Conservation (phyloP, 1,140 invertebrate genomes). For the Hirudo medicinalis region DNA sequence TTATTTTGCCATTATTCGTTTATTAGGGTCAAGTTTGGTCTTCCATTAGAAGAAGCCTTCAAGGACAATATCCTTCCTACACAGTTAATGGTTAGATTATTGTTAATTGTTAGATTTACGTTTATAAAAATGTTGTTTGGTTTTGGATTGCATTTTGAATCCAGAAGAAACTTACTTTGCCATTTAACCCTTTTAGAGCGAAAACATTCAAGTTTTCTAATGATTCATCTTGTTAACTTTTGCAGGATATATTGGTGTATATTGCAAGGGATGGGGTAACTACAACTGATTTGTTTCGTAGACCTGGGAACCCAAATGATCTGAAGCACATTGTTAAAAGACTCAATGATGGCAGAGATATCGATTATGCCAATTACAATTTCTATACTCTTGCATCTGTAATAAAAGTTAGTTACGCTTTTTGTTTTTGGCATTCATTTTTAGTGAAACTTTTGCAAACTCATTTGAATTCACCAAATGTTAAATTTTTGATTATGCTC, state of each 20-base stretch:
- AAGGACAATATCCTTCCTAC: constrained; percentile 35
- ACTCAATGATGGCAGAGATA: constrained; percentile 75
- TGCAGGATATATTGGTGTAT: constrained; percentile 38
- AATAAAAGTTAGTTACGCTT: constrained; percentile 52
- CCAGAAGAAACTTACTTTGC: constrained; percentile 1
- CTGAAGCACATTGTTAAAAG: constrained; percentile 94
- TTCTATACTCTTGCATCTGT: constrained; percentile 97
- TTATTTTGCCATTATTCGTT: neutral
- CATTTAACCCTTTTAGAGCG: neutral
- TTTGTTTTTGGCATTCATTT: neutral
- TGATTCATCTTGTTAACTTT: neutral
- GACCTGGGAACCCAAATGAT: constrained; percentile 43
- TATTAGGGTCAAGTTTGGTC: constrained; percentile 38
- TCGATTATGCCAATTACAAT: constrained; percentile 94
- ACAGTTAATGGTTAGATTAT: constrained; percentile 36
- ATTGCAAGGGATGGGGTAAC: constrained; percentile 40
- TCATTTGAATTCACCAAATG: neutral
- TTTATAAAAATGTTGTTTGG: constrained; percentile 6
- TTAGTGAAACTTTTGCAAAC: neutral
- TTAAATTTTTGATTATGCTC: neutral
- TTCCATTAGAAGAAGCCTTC: constrained; percentile 32
- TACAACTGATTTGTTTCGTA: constrained; percentile 38
- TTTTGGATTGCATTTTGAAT: neutral
- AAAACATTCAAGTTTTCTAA: neutral
- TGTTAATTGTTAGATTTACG: constrained; percentile 35